Evolutionary conservation across 92 coral and sea anemone genomes (phyloP).

Genomic region (Epizoanthus scotinus): DNA sequence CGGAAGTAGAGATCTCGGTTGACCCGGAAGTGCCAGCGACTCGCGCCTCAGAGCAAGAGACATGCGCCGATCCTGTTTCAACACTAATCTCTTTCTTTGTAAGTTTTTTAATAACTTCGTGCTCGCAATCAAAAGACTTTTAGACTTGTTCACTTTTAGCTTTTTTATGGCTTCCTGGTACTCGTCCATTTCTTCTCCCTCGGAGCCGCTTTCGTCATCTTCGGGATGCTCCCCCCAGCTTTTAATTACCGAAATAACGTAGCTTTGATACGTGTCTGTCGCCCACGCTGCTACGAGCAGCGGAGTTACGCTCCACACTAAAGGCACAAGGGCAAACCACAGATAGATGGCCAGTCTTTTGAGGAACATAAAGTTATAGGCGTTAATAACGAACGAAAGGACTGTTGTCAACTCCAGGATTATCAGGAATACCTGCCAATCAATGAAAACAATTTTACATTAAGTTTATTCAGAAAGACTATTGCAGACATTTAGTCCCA

Average conservation of each 20-base stretch:
- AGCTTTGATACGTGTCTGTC: conserved; percentile 89
- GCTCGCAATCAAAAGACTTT: conserved; percentile 84
- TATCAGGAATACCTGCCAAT: conserved; percentile 74
- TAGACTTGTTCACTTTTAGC: conserved; percentile 71
- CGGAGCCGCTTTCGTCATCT: conserved; percentile 87
- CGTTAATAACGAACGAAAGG: conserved; percentile 89
- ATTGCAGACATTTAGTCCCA: background rate
- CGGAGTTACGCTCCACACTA: conserved; percentile 92
- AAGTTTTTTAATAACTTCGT: conserved; percentile 73
- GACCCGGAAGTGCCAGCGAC: conserved; percentile 43
- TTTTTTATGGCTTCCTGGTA: conserved; percentile 90
- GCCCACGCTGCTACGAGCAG: conserved; percentile 98
- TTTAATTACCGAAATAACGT: conserved; percentile 82
- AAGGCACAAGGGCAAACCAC: conserved; percentile 92
- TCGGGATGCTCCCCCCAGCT: conserved; percentile 99
- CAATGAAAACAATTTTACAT: background rate
- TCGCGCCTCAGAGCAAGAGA: conserved; percentile 68
- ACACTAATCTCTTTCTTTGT: conserved; percentile 76
- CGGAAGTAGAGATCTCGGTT: conserved; percentile 16
- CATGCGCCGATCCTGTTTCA: conserved; percentile 74
- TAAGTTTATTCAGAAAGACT: background rate
- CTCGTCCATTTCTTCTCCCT: conserved; percentile 89
- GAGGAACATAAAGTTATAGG: conserved; percentile 90
- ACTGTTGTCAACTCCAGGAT: conserved; percentile 89
- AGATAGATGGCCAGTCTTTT: conserved; percentile 83